phyloP scores from a whole-genome alignment of 2,797 vertebrate genomes.

The Muraenolepis orangiensis region DNA sequence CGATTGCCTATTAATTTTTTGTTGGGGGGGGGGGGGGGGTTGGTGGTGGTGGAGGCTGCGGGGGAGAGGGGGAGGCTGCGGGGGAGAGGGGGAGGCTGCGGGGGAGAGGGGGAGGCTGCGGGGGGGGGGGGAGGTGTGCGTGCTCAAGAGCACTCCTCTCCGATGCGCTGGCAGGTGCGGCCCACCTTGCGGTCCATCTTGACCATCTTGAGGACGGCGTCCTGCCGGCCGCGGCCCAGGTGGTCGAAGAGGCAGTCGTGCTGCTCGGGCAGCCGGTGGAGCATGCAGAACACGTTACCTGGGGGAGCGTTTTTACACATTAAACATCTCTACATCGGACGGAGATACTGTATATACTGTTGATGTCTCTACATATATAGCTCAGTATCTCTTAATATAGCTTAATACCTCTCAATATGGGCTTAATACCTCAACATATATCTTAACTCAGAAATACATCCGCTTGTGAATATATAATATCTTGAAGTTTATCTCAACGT shows the following conservation, averaged over 20 bases:
- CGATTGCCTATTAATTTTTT: background rate
- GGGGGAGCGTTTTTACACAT: too few relatives aligned
- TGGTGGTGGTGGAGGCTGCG: background rate
- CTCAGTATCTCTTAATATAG: too few relatives aligned
- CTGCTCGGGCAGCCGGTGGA: conserved; percentile 93
- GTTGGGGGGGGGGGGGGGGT: background rate
- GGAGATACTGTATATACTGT: too few relatives aligned
- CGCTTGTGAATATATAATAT: too few relatives aligned
- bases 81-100: background rate
- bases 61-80: background rate
- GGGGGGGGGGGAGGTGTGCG: background rate
- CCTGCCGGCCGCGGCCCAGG: conserved; percentile 91
- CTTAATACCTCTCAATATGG: too few relatives aligned
- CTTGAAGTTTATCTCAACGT: background rate
- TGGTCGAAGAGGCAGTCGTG: conserved; percentile 94
- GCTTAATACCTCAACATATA: background rate
- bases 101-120: background rate
- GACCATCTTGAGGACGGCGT: conserved; percentile 95
- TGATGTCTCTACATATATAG: too few relatives aligned
- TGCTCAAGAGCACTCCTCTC: conserved; percentile 91
- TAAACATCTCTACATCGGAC: too few relatives aligned
- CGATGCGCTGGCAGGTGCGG: conserved; percentile 94
- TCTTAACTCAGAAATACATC: background rate
- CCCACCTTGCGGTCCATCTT: conserved; percentile 96
- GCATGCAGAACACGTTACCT: conserved; percentile 96